Evolutionary conservation across 2,113 vertebrate genomes (phyloP), one percentile per base, ranked within the genome.

Genomic region (Phylloscopus whistleri): DNA sequence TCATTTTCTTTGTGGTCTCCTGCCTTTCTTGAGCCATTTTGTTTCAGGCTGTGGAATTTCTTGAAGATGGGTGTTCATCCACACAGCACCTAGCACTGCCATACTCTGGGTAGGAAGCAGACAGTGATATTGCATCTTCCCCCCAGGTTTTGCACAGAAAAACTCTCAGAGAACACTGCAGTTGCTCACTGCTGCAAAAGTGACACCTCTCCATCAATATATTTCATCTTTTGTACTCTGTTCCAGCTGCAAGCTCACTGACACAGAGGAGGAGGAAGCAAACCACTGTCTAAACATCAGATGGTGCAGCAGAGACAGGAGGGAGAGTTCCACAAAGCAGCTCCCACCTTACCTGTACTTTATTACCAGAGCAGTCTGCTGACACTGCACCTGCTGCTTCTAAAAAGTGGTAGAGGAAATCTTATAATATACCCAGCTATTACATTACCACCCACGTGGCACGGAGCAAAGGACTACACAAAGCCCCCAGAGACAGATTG

Each of bases 401-500:
- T 83, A 87, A 94, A 96, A 83, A 83, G 67, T 60, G 63, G 27
- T 37, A 89, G 70, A 95, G 92, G 91, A 97, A 97, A 96, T 93
- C 93, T 97, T 95, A 97, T 96, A 78, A 95, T 94, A 95, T 66
- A 74, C 44, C 68, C 82, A 44, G 90, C 75, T 94, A 97, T 96
- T 96, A 70, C 90, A 93, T 97, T 97, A 96, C 96, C 96, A 79
- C 92, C 93, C 96, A 76, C 75, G 67, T 63, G 93, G 90, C 94
- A 95, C 2, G 12, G 66, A 94, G 95, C 87, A 75, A 81, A 97
- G 94, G 93, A 52, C 53, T 85, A 73, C 95, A 93, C 83, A 94
- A 97, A 97, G 96, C 74, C 89, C 84, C 84, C 84, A 94, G 84
- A 27, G 84, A 97, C 95, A 96, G 91, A 97, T 87, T 95, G 94